Conservation (phyloP, 2,888 invertebrate genomes). For the Agriopis aurantiaria region DNA sequence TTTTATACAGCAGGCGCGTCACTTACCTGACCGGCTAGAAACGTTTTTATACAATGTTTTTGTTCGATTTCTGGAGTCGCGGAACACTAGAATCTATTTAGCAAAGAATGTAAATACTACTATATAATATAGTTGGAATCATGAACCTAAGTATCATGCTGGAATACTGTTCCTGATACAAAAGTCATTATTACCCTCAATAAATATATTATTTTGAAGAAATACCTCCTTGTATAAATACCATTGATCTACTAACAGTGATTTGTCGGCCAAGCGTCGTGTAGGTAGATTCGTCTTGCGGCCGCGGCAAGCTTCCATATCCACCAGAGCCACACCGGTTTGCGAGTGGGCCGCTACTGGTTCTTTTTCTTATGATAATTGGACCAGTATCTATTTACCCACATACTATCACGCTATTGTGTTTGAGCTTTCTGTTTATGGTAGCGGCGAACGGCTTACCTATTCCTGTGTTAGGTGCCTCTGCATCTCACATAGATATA, state of each 20-base stretch:
- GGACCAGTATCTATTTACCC: constrained; percentile 65
- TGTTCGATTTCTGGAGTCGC: no score
- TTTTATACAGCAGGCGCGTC: no score
- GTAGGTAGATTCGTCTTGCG: constrained; percentile 81
- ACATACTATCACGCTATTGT: constrained; percentile 54
- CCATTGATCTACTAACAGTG: constrained; percentile 2
- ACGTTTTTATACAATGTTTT: no score
- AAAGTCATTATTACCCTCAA: no score
- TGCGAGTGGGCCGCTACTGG: constrained; percentile 78
- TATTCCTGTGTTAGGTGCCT: neutral
- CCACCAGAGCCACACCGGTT: constrained; percentile 80
- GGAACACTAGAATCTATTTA: no score
- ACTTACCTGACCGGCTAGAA: no score
- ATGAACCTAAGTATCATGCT: no score
- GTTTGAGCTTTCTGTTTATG: constrained; percentile 37
- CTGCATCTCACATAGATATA: no score
- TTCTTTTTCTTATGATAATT: constrained; percentile 75
- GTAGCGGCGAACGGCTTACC: constrained; percentile 23
- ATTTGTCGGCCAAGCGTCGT: constrained; percentile 46
- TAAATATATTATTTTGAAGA: no score
- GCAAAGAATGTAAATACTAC: no score
- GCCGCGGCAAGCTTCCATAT: constrained; percentile 82
- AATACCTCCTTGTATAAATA: neutral
- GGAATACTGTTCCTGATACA: no score
- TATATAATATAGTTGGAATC: no score